Percentiles rank a stretch among this genome's conserved stretches.
These are phyloP conservation scores for Lepidochrysops patricia DNA, from an alignment of 2,888 invertebrate species.

Conservation along the genomic window DNA sequence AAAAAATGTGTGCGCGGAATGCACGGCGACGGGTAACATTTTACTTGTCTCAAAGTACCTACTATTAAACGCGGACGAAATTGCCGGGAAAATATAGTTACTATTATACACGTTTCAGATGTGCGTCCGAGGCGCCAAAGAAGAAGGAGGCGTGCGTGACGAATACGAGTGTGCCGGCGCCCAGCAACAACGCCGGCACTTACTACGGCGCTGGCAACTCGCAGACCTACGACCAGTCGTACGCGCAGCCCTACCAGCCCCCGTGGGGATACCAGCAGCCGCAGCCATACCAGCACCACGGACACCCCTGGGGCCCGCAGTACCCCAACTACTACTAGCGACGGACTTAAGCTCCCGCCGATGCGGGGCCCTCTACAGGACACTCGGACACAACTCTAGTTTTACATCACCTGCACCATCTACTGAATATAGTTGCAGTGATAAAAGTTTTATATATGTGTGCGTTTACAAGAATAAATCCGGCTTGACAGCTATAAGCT, in stretches of 20 bases:
- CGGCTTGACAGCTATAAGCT: neutral
- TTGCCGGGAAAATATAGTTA: neutral
- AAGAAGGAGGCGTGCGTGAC: conserved; percentile 41
- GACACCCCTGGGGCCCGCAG: conserved; percentile 58
- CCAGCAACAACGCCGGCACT: conserved; percentile 31
- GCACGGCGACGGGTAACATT: too few species aligned
- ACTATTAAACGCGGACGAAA: too few species aligned
- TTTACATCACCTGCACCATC: neutral
- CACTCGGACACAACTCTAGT: neutral
- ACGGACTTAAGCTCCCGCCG: neutral
- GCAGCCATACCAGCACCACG: conserved; percentile 63
- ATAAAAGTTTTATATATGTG: neutral
- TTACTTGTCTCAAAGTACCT: too few species aligned
- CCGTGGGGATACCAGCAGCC: conserved; percentile 70
- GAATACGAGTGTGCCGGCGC: conserved; percentile 24
- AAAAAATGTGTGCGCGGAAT: too few species aligned
- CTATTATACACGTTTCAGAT: conserved; percentile 25
- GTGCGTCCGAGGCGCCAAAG: conserved; percentile 39
- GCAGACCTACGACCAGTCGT: conserved; percentile 56
- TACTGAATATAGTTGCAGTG: neutral
- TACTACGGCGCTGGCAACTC: conserved; percentile 31
- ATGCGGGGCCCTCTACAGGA: neutral
- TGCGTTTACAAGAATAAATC: neutral
- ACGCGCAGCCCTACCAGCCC: conserved; percentile 63
- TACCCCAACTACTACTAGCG: conserved; percentile 66